Conservation (phyloP, 2,888 invertebrate species). For the Ariolimax columbianus region DNA sequence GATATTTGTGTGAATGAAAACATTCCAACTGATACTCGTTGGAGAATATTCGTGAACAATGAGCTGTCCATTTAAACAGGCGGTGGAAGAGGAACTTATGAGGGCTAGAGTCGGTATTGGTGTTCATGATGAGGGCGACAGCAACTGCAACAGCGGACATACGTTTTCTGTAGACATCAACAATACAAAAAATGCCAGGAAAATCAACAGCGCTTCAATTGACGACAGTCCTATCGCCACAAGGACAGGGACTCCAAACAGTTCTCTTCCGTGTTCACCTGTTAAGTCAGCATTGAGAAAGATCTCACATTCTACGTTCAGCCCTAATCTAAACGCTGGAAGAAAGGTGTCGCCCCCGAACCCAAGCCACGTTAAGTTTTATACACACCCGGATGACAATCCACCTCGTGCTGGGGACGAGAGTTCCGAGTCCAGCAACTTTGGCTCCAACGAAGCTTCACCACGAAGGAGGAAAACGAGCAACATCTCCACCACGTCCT, state of each 20-base stretch:
- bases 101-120: background rate
- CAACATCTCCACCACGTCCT: slow-evolving; percentile 66
- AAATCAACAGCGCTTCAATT: background rate
- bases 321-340: slow-evolving; percentile 5
- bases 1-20: too few species aligned
- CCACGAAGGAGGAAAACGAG: slow-evolving; percentile 62
- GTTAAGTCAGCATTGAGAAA: slow-evolving; percentile 33
- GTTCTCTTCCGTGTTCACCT: slow-evolving; percentile 21
- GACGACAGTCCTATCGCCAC: background rate
- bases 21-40: too few species aligned
- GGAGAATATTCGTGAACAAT: background rate
- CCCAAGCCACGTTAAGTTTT: slow-evolving; percentile 49
- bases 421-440: slow-evolving; percentile 51
- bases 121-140: background rate
- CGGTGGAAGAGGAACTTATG: slow-evolving; percentile 36
- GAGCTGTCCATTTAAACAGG: slow-evolving; percentile 47
- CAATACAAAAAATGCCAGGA: background rate
- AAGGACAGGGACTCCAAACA: background rate
- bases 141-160: background rate
- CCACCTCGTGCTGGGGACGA: background rate
- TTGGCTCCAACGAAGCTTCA: slow-evolving; percentile 52
- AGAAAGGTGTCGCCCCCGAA: slow-evolving; percentile 44
- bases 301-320: slow-evolving; percentile 24
- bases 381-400: slow-evolving; percentile 17
- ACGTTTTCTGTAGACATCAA: background rate